phyloP scores from a whole-genome alignment of 2,113 vertebrate genomes.

The Alces alces region DNA sequence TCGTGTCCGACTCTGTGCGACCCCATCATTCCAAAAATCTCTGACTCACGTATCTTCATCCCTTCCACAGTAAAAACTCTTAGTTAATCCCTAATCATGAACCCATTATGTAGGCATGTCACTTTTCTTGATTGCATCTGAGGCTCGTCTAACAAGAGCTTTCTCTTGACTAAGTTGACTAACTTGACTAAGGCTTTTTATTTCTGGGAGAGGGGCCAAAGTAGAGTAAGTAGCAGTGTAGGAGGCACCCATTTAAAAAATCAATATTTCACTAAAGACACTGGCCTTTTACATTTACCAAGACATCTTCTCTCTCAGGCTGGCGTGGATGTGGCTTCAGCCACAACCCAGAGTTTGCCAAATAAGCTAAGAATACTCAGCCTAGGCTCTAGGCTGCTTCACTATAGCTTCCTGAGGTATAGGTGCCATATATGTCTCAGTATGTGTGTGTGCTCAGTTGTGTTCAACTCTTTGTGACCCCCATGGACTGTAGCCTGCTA shows the following conservation, averaged over 20 bases:
- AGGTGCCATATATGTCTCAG: background rate
- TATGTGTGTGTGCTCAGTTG: background rate
- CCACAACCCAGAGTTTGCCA: background rate
- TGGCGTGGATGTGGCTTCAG: slow-evolving; percentile 33
- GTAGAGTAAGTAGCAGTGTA: background rate
- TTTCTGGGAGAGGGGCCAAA: background rate
- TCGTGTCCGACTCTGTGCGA: too few species aligned
- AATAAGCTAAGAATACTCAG: slow-evolving; percentile 43
- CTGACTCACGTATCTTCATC: background rate
- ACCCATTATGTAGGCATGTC: background rate
- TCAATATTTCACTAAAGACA: background rate
- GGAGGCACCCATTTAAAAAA: background rate
- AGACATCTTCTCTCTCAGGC: background rate
- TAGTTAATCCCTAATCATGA: background rate
- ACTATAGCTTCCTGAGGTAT: background rate
- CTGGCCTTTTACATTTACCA: background rate
- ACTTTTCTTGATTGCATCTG: background rate
- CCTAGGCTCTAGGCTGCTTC: background rate
- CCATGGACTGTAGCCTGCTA: background rate
- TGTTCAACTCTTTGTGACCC: background rate
- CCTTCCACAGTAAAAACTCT: background rate
- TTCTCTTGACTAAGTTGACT: background rate
- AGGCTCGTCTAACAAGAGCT: background rate
- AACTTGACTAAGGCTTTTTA: background rate
- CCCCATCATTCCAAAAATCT: background rate